Evolutionary conservation across 2,113 vertebrate species (phyloP).

Genomic region (Pelecanus crispus): DNA sequence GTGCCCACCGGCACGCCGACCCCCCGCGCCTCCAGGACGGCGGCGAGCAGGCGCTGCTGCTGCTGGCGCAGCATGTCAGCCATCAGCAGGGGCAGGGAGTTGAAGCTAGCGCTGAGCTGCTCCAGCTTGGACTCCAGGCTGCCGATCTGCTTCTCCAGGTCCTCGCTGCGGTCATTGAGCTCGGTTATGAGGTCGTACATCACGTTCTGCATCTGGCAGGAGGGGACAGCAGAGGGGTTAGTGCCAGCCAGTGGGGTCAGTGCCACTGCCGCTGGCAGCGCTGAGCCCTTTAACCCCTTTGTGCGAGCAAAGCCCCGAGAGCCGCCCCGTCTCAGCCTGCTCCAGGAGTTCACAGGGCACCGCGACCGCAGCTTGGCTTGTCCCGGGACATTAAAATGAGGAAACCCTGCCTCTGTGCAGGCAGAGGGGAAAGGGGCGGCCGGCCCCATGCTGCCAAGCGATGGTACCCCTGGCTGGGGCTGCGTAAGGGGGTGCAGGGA

Average conservation of each 20-base stretch:
- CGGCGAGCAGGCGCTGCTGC: slow-evolving; percentile 87
- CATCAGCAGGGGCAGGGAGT: slow-evolving; percentile 87
- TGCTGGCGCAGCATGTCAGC: slow-evolving; percentile 88
- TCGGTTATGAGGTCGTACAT: slow-evolving; percentile 99
- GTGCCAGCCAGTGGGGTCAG: background rate
- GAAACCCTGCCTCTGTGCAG: background rate
- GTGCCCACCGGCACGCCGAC: slow-evolving; percentile 70
- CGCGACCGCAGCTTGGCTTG: background rate
- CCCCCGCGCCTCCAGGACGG: slow-evolving; percentile 79
- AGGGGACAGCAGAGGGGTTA: background rate
- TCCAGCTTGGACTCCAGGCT: slow-evolving; percentile 93
- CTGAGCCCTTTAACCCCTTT: background rate
- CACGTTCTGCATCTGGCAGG: slow-evolving; percentile 92
- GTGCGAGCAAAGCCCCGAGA: background rate
- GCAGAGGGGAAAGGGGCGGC: background rate
- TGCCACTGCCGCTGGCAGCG: background rate
- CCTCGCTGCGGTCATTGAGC: slow-evolving; percentile 95
- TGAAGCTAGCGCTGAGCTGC: slow-evolving; percentile 87
- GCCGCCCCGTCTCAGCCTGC: background rate
- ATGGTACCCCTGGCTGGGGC: background rate
- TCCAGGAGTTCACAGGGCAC: background rate
- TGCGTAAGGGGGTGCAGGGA: background rate
- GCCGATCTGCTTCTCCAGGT: slow-evolving; percentile 95
- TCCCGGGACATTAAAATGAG: background rate
- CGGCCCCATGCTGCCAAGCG: background rate